Evolutionary conservation across 2,113 vertebrate genomes (phyloP), one percentile per base, ranked within the genome.

Genomic region (Proteles cristata): DNA sequence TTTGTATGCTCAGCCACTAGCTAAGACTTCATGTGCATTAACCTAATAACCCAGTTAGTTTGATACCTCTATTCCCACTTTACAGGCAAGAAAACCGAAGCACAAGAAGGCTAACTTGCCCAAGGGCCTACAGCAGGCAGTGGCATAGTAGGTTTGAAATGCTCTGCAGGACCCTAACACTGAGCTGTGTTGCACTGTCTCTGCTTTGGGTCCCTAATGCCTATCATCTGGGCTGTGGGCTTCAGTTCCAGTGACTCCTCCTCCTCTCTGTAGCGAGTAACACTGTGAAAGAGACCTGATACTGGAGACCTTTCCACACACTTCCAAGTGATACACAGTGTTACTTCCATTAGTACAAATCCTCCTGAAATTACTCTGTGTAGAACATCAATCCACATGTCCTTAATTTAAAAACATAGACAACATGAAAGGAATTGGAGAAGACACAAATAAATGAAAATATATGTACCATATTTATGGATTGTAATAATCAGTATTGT

Each of bases 351-450:
- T 63, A 91, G 17, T 33, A 82, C 31, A 85, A 76, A 55, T 84
- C 82, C 53, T 93, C 45, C 66, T 77, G 63, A 92, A 96, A 81
- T 17, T 39, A 50, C 69, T 65, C 35, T 61, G 35, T 73, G 23
- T 61, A 43, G 80, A 90, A 83, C 94, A 76, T 39, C 61, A 85
- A 66, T 15, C 39, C 43, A 21, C 53, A 87, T 63, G 74, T 90
- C 79, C 15, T 92, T 84, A 53, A 88, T 74, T 88, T 53, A 76
- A 96, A 95, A 69, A 74, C 55, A 88, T 31, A 85, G 33, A 84
- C 83, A 90, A 93, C 26, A 48, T 48, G 74, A 48, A 77, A 48
- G 43, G 26, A 17, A 77, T 45, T 48, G 26, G 74, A 48, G 43
- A 77, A 48, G 43, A 77, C 7, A 31, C 43, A 48, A 25, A 31